Evolutionary conservation across 2,888 invertebrate species (phyloP).

Genomic region (Drosophila testacea): DNA sequence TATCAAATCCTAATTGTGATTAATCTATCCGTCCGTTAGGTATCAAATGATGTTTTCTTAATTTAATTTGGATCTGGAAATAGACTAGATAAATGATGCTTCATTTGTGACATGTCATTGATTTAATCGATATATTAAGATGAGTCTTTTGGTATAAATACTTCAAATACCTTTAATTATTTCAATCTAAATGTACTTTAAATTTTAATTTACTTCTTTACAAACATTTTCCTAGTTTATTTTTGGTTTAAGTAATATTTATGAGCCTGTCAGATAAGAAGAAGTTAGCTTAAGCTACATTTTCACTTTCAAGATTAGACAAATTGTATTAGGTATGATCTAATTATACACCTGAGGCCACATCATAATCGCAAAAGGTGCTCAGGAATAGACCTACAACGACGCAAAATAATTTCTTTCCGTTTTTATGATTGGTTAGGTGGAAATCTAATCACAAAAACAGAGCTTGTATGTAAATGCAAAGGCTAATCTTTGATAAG

Average conservation of each 20-base stretch:
- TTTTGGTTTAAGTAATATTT: background rate
- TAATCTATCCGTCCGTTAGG: background rate
- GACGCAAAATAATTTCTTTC: conserved; percentile 22
- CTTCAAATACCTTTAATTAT: background rate
- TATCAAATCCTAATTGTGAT: background rate
- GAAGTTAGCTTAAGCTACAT: conserved; percentile 2
- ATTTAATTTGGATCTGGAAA: background rate
- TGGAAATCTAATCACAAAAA: conserved; percentile 44
- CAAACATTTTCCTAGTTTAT: background rate
- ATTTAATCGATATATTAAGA: background rate
- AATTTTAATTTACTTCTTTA: background rate
- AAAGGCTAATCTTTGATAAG: conserved; percentile 69
- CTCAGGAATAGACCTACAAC: conserved; percentile 18
- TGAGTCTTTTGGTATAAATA: background rate
- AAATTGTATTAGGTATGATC: conserved; percentile 13
- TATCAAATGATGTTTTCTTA: conserved; percentile 8
- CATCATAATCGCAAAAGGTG: conserved; percentile 12
- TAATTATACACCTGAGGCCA: conserved; percentile 25
- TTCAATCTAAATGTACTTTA: background rate
- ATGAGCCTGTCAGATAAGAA: background rate
- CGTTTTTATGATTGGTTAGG: conserved; percentile 16
- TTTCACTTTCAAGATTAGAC: conserved; percentile 25
- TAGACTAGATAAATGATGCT: background rate
- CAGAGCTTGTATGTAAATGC: conserved; percentile 44
- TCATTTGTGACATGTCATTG: background rate